These are phyloP conservation scores for Dryas iulia DNA, from an alignment of 1,140 invertebrate species.

Conservation along the genomic window DNA sequence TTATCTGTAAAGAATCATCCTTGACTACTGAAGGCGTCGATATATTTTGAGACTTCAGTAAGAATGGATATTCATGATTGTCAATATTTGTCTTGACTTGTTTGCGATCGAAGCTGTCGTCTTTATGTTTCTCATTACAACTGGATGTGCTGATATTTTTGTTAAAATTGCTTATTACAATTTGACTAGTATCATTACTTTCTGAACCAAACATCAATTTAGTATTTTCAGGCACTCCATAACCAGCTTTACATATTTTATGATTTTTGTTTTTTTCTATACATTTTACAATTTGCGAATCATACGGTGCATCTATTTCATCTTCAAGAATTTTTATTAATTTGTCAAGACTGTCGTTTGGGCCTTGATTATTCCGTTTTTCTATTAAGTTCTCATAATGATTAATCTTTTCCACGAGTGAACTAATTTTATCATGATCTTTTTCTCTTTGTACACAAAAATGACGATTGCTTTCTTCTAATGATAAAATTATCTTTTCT, in stretches of 20 bases:
- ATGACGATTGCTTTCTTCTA: slow-evolving; percentile 58
- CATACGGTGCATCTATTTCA: slow-evolving; percentile 51
- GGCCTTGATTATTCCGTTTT: slow-evolving; percentile 35
- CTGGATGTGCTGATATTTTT: slow-evolving; percentile 40
- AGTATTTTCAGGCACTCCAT: background rate
- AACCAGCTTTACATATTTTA: background rate
- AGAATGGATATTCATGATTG: slow-evolving; percentile 31
- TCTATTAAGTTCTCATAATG: slow-evolving; percentile 42
- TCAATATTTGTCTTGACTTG: slow-evolving; percentile 45
- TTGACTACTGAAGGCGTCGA: background rate
- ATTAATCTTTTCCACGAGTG: slow-evolving; percentile 47
- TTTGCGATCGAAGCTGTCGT: slow-evolving; percentile 44
- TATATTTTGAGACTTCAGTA: background rate
- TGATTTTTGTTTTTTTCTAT: slow-evolving; percentile 8
- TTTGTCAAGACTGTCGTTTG: slow-evolving; percentile 53
- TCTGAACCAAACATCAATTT: background rate
- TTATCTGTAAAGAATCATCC: background rate
- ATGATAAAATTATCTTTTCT: slow-evolving; percentile 62
- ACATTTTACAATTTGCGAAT: slow-evolving; percentile 26
- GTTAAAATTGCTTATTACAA: slow-evolving; percentile 42
- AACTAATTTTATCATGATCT: slow-evolving; percentile 51
- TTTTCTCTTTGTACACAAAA: slow-evolving; percentile 44
- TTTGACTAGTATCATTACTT: slow-evolving; percentile 35
- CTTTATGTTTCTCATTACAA: slow-evolving; percentile 35
- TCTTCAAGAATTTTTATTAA: slow-evolving; percentile 67